phyloP scores from a whole-genome alignment of 2,113 vertebrate species.

The Crypturellus undulatus region DNA sequence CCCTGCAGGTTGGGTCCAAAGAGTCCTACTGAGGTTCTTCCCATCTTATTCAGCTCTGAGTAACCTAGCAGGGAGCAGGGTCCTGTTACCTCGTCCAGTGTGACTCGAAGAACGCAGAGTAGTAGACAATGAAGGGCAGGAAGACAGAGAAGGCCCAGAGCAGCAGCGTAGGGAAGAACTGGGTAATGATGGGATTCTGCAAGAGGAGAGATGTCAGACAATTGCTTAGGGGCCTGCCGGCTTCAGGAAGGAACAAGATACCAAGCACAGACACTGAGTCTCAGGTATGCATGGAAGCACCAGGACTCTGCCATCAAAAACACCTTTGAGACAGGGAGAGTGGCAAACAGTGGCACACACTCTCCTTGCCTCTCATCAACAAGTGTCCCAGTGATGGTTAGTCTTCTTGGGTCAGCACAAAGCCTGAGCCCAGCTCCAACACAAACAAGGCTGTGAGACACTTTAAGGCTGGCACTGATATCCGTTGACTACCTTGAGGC shows the following conservation, averaged over 20 bases:
- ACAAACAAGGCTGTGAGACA: not conserved
- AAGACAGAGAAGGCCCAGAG: slow-evolving; percentile 95
- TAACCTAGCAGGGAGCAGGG: not conserved
- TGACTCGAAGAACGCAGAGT: slow-evolving; percentile 92
- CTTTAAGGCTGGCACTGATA: not conserved
- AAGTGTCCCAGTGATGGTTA: not conserved
- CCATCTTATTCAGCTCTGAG: not conserved
- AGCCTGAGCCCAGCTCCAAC: not conserved
- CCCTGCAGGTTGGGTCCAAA: not conserved
- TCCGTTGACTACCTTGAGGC: slow-evolving; percentile 80
- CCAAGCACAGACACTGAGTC: not conserved
- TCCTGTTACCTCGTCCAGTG: slow-evolving; percentile 94
- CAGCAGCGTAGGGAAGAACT: slow-evolving; percentile 94
- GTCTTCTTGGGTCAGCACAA: not conserved
- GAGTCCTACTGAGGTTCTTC: not conserved
- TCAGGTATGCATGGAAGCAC: not conserved
- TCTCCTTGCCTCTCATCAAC: not conserved
- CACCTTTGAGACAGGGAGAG: not conserved
- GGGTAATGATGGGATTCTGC: slow-evolving; percentile 93
- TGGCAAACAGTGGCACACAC: not conserved
- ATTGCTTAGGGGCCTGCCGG: not conserved
- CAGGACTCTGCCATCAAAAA: not conserved
- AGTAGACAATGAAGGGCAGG: slow-evolving; percentile 94
- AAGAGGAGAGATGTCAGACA: not conserved
- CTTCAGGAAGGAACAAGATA: not conserved